Conservation (phyloP, 2,888 invertebrate species). For the Shargacucullia verbasci region DNA sequence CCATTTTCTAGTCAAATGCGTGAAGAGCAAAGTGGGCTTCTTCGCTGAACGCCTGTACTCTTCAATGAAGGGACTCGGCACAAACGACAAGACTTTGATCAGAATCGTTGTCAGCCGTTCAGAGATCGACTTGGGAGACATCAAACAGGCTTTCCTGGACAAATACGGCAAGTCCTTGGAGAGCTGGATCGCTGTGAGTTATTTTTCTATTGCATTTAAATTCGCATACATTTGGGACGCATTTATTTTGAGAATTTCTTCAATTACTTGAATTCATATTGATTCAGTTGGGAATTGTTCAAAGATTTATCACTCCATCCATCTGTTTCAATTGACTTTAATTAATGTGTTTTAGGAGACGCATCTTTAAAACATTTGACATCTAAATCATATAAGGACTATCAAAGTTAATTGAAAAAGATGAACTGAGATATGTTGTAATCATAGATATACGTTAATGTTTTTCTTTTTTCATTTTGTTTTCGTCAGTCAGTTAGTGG, state of each 20-base stretch:
- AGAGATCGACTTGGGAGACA: constrained; percentile 97
- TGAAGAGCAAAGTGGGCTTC: constrained; percentile 96
- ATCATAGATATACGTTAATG: constrained; percentile 16
- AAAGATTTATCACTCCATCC: constrained; percentile 17
- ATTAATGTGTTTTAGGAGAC: constrained; percentile 24
- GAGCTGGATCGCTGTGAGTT: constrained; percentile 95
- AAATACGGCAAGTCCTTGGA: constrained; percentile 95
- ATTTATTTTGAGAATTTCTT: constrained; percentile 41
- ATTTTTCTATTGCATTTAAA: constrained; percentile 24
- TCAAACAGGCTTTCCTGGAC: constrained; percentile 96
- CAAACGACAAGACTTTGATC: constrained; percentile 97
- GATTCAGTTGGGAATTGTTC: constrained; percentile 25
- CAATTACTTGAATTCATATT: constrained; percentile 39
- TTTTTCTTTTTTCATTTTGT: constrained; percentile 12
- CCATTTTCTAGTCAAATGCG: constrained; percentile 92
- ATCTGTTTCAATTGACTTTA: constrained; percentile 47
- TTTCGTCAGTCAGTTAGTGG: constrained; percentile 29
- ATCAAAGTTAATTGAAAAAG: constrained; percentile 32
- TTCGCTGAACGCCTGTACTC: constrained; percentile 97
- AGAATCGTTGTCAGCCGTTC: constrained; percentile 97
- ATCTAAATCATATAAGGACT: constrained; percentile 42
- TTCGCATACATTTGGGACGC: constrained; percentile 8
- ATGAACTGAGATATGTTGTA: constrained; percentile 28
- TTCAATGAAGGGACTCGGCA: constrained; percentile 96
- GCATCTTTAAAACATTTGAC: constrained; percentile 21